Conservation (phyloP, 1,140 invertebrate species). For the Cyclina sinensis region DNA sequence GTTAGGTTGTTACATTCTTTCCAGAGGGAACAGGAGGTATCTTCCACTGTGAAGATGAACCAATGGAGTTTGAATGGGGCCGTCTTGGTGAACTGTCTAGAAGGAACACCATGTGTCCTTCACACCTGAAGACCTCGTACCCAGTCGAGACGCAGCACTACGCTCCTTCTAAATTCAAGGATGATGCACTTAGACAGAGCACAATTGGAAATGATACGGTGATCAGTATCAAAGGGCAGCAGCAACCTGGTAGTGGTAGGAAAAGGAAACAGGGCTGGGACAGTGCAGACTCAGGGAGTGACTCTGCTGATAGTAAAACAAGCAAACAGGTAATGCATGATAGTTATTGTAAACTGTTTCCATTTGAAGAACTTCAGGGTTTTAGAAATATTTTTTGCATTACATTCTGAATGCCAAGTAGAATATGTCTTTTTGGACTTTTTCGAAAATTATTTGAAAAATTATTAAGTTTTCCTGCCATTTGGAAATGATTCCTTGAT, state of each 20-base stretch:
- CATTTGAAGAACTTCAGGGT: too few relatives aligned
- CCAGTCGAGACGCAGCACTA: constrained; percentile 92
- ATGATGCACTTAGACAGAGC: constrained; percentile 67
- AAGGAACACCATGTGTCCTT: constrained; percentile 94
- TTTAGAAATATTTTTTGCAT: too few relatives aligned
- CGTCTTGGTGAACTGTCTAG: constrained; percentile 92
- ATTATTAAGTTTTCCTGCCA: too few relatives aligned
- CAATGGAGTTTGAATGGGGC: constrained; percentile 80
- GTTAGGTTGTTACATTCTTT: not conserved
- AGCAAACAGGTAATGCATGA: constrained; percentile 55
- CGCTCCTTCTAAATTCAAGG: constrained; percentile 59
- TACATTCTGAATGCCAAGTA: too few relatives aligned
- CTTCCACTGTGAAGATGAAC: constrained; percentile 81
- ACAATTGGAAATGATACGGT: constrained; percentile 28
- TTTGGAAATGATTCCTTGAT: too few relatives aligned
- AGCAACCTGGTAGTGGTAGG: constrained; percentile 51
- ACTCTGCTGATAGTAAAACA: constrained; percentile 45
- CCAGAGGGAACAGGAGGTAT: constrained; percentile 75
- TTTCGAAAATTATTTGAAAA: too few relatives aligned
- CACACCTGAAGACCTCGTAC: constrained; percentile 96
- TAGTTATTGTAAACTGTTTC: too few relatives aligned
- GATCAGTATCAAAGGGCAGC: not conserved
- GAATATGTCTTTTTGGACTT: too few relatives aligned
- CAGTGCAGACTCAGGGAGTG: constrained; percentile 54
- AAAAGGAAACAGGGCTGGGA: constrained; percentile 71